phyloP scores from a whole-genome alignment of 2,113 vertebrate genomes.

The Tachuris rubrigastra region DNA sequence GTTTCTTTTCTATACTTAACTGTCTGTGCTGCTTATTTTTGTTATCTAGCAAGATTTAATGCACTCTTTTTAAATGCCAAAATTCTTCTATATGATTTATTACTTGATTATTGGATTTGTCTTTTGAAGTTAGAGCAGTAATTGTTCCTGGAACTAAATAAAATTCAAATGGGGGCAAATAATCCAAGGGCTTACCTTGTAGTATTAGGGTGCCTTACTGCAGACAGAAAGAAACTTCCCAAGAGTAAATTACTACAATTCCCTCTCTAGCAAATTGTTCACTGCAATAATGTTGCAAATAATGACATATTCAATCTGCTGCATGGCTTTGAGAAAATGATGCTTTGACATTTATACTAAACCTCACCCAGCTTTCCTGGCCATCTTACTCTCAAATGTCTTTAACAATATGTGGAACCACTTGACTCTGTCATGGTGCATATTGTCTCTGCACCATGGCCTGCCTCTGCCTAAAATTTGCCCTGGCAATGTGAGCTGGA shows the following conservation, averaged over 20 bases:
- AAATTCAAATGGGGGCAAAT: background rate
- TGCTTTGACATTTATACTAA: background rate
- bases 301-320: background rate
- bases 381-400: background rate
- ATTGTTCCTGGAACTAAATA: background rate
- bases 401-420: background rate
- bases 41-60: background rate
- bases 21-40: background rate
- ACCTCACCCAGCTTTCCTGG: background rate
- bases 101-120: background rate
- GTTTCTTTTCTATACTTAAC: background rate
- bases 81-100: background rate
- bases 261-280: background rate
- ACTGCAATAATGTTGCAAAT: background rate
- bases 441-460: background rate
- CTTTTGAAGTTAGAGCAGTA: background rate
- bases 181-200: background rate
- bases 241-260: background rate
- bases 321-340: background rate
- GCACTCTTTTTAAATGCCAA: background rate
- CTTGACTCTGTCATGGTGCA: background rate
- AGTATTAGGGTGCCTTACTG: background rate
- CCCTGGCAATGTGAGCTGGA: background rate
- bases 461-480: fast-evolving
- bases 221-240: background rate